A percentile compares a stretch with the other conserved stretches of the same genome.
phyloP scores from a whole-genome alignment of 2,888 invertebrate species.

The Rhagonycha lutea region DNA sequence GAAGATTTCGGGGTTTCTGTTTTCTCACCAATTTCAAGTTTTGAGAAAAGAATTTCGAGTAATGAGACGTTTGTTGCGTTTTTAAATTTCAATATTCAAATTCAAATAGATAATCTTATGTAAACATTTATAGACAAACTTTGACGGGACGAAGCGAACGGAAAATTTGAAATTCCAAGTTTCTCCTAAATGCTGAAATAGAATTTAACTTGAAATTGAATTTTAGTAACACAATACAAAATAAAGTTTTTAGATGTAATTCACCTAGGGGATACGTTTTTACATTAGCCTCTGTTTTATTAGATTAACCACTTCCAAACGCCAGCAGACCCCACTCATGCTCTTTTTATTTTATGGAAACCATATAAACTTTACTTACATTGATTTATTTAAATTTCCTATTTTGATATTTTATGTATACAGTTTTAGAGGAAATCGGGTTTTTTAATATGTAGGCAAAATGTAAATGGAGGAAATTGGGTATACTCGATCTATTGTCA shows the following conservation, averaged over 20 bases:
- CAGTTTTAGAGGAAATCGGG: neutral
- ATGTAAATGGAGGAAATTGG: neutral
- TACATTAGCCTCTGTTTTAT: neutral
- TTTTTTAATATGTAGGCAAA: neutral
- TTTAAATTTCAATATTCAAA: neutral
- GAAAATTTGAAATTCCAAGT: neutral
- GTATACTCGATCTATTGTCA: neutral
- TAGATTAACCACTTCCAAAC: neutral
- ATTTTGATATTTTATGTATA: neutral
- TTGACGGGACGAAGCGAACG: neutral
- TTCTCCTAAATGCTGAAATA: neutral
- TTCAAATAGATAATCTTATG: neutral
- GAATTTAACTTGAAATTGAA: slow-evolving; percentile 1
- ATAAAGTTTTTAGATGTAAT: slow-evolving; percentile 2
- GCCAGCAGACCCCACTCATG: neutral
- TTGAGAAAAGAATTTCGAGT: neutral
- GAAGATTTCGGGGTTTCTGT: slow-evolving; percentile 16
- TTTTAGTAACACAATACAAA: neutral
- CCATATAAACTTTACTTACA: neutral
- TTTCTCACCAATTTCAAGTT: neutral
- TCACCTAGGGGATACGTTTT: neutral
- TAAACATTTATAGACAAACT: no score
- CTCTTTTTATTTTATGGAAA: neutral
- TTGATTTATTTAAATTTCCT: neutral
- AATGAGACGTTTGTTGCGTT: neutral